Percentiles rank a stretch among this genome's conserved stretches.
These are phyloP conservation scores for Gambusia affinis DNA, from an alignment of 2,113 vertebrate genomes.

Conservation along the genomic window DNA sequence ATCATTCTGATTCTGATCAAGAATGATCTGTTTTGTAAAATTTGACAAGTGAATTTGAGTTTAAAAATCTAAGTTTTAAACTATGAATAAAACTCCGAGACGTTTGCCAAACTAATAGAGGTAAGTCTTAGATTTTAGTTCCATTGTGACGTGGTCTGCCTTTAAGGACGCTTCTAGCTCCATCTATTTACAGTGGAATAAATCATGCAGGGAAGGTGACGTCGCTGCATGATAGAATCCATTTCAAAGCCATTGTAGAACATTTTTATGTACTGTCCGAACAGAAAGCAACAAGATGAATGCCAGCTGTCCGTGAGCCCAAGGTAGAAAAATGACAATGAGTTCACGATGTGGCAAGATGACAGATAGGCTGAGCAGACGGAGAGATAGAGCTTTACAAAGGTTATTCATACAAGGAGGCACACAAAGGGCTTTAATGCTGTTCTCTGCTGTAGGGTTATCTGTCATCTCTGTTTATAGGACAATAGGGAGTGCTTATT, in stretches of 20 bases:
- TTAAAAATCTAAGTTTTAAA: not conserved
- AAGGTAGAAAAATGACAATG: conserved; percentile 55
- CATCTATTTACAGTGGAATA: conserved; percentile 1
- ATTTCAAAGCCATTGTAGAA: conserved; percentile 27
- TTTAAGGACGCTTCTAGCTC: not conserved
- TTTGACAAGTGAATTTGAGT: too few species aligned
- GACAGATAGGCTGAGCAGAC: conserved; percentile 64
- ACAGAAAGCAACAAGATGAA: conserved; percentile 69
- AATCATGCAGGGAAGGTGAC: conserved; percentile 2
- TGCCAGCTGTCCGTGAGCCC: conserved; percentile 65
- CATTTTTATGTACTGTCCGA: conserved; percentile 39
- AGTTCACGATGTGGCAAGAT: conserved; percentile 58
- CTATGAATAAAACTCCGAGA: not conserved
- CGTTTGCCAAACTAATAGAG: not conserved
- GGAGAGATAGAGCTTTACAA: conserved; percentile 58
- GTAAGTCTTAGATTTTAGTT: not conserved
- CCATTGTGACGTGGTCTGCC: not conserved
- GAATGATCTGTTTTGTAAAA: too few species aligned
- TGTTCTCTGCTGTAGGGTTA: conserved; percentile 50
- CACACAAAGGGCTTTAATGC: conserved; percentile 46
- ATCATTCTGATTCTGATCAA: too few species aligned
- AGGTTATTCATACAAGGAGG: conserved; percentile 63
- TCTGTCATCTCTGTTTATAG: conserved; percentile 69
- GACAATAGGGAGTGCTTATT: conserved; percentile 58
- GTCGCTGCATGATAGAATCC: conserved; percentile 1